phyloP scores from a whole-genome alignment of 2,888 invertebrate genomes.

The Coenonympha arcania region DNA sequence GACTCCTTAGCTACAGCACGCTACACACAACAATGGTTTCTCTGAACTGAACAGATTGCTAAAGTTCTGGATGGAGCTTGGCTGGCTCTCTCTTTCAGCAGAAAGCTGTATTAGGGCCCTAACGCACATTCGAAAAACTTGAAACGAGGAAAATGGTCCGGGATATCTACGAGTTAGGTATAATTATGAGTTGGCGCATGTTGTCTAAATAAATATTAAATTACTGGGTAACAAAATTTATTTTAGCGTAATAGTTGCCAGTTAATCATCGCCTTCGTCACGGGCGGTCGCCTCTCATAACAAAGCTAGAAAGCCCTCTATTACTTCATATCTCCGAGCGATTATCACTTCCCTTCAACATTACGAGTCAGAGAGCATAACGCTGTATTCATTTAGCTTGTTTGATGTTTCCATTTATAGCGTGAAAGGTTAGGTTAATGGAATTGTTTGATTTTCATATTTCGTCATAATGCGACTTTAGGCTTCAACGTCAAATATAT shows the following conservation, averaged over 20 bases:
- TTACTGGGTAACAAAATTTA: neutral
- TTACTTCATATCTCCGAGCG: constrained; percentile 19
- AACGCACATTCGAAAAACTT: too few species aligned
- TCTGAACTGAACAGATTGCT: too few species aligned
- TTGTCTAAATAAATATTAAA: neutral
- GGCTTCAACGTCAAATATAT: neutral
- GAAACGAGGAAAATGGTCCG: neutral
- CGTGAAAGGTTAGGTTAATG: constrained; percentile 9
- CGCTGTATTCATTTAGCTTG: constrained; percentile 23
- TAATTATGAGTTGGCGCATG: neutral
- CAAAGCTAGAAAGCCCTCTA: constrained; percentile 16
- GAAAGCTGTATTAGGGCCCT: too few species aligned
- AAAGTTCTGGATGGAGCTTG: too few species aligned
- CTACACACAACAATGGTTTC: too few species aligned
- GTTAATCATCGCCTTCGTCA: constrained; percentile 7
- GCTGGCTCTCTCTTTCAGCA: too few species aligned
- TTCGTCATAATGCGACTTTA: constrained; percentile 1
- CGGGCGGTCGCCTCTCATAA: constrained; percentile 16
- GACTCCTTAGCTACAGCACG: too few species aligned
- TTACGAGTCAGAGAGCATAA: constrained; percentile 25
- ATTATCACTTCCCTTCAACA: constrained; percentile 25
- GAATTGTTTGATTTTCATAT: constrained; percentile 7
- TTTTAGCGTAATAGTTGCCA: neutral
- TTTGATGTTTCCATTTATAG: constrained; percentile 22
- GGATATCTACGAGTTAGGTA: neutral